phyloP scores from a whole-genome alignment of 2,888 invertebrate species.

The Phaonia tiefii region DNA sequence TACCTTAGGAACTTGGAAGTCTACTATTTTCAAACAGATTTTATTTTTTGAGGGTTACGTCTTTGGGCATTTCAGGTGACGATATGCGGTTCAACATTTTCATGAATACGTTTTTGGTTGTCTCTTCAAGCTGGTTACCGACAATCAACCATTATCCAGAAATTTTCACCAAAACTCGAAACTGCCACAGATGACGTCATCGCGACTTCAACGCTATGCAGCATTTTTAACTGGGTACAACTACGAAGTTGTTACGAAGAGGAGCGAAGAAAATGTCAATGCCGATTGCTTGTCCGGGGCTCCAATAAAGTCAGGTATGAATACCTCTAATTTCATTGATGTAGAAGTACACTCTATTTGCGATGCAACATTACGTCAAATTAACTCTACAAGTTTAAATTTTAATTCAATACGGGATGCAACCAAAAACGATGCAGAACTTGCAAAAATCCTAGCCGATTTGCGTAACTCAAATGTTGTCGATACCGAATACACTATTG shows the following conservation, averaged over 20 bases:
- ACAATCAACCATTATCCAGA: slow-evolving; percentile 55
- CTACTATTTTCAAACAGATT: too few relatives aligned
- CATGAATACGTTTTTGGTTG: slow-evolving; percentile 57
- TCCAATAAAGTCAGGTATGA: slow-evolving; percentile 32
- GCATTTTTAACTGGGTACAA: too few relatives aligned
- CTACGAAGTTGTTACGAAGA: too few relatives aligned
- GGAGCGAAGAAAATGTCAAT: too few relatives aligned
- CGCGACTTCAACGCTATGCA: slow-evolving; percentile 56
- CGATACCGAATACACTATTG: slow-evolving; percentile 53
- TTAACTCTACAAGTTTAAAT: slow-evolving; percentile 41
- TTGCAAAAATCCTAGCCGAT: slow-evolving; percentile 36
- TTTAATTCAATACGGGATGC: slow-evolving; percentile 45
- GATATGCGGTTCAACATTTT: too few relatives aligned
- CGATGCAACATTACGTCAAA: slow-evolving; percentile 28
- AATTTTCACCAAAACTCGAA: slow-evolving; percentile 64
- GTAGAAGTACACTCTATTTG: too few relatives aligned
- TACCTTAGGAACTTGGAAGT: too few relatives aligned
- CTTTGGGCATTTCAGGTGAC: too few relatives aligned
- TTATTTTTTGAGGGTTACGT: too few relatives aligned
- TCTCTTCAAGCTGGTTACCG: slow-evolving; percentile 49
- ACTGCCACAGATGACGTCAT: slow-evolving; percentile 58
- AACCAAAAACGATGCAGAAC: slow-evolving; percentile 45
- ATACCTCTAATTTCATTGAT: slow-evolving; percentile 35
- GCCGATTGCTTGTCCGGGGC: slow-evolving; percentile 63
- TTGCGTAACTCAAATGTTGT: slow-evolving; percentile 36